phyloP scores from a whole-genome alignment of 2,797 vertebrate genomes.

The Hydrolagus colliei region DNA sequence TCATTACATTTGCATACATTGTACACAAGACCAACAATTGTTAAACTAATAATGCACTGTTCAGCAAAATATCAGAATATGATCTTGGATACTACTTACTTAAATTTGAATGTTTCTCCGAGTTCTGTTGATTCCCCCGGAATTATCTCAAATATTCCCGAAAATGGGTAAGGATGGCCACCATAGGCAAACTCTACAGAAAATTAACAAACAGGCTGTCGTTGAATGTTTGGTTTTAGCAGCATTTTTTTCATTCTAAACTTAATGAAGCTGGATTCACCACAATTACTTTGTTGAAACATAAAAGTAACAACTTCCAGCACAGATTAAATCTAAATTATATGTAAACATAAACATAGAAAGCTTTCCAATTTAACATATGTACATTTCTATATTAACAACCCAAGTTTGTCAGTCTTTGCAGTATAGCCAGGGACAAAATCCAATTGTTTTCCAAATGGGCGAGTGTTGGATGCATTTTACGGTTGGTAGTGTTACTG shows the following conservation, averaged over 20 bases:
- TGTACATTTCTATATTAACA: neutral
- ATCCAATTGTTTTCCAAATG: no score
- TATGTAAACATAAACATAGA: neutral
- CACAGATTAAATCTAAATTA: neutral
- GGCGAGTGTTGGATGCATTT: no score
- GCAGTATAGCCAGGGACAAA: neutral
- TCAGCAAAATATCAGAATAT: constrained; percentile 32
- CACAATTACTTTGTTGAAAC: neutral
- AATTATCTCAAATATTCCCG: constrained; percentile 97
- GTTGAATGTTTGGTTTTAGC: neutral
- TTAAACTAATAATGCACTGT: no score
- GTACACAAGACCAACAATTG: no score
- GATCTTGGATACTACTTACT: constrained; percentile 65
- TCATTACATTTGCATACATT: no score
- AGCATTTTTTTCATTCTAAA: neutral
- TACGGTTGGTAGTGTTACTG: no score
- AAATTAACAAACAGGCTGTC: constrained; percentile 10
- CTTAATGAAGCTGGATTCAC: neutral
- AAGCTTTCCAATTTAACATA: neutral
- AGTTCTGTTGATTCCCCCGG: constrained; percentile 92
- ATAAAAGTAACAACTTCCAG: neutral
- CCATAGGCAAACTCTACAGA: constrained; percentile 92
- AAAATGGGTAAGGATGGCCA: constrained; percentile 96
- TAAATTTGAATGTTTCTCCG: constrained; percentile 98
- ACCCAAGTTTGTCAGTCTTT: neutral